These are phyloP conservation scores for Anastrepha obliqua DNA, from an alignment of 1,140 invertebrate genomes.

Conservation along the genomic window DNA sequence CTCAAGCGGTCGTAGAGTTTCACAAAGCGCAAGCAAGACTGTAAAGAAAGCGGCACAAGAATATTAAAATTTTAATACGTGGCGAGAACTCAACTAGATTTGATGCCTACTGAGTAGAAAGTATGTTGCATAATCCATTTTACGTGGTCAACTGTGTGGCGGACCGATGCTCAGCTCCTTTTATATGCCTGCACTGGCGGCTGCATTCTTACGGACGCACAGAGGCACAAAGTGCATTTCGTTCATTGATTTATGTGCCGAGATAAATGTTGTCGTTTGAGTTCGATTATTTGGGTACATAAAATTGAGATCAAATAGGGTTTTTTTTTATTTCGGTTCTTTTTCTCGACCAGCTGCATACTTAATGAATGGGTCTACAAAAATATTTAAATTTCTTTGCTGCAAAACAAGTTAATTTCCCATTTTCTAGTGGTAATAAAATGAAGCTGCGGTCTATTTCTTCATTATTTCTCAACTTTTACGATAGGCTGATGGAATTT, in stretches of 20 bases:
- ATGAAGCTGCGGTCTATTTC: background rate
- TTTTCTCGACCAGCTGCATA: background rate
- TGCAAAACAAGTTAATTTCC: background rate
- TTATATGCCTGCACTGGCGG: background rate
- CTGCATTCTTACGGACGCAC: background rate
- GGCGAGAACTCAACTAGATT: background rate
- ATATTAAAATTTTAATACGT: background rate
- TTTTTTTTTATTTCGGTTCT: background rate
- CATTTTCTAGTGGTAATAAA: background rate
- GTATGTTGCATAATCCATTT: conserved; percentile 18
- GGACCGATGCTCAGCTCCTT: background rate
- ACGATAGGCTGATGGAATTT: background rate
- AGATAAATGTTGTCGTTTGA: background rate
- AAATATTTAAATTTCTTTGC: background rate
- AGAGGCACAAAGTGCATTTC: background rate
- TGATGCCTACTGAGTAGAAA: background rate
- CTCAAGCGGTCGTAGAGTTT: background rate
- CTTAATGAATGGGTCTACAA: background rate
- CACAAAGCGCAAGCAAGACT: background rate
- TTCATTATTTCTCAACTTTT: background rate
- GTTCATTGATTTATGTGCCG: background rate
- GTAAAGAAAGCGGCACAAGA: background rate
- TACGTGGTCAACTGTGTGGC: background rate
- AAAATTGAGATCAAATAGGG: background rate
- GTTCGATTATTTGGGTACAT: background rate